Conservation (phyloP, 1,140 invertebrate species). For the Meloidogyne hapla region DNA sequence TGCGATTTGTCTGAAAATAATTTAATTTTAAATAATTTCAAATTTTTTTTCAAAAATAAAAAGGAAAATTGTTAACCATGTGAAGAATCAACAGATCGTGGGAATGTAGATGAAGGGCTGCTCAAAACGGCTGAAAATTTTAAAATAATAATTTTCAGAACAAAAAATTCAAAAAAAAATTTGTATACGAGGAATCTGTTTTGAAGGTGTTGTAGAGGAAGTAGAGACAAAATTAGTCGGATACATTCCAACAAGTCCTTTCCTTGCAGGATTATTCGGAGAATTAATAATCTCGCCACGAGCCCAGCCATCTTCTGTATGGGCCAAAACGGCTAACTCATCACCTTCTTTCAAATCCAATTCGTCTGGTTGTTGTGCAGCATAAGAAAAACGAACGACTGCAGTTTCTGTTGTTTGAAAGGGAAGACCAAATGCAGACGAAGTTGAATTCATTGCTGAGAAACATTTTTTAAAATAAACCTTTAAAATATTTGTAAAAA, state of each 20-base stretch:
- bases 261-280: slow-evolving; percentile 24
- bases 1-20: slow-evolving; percentile 18
- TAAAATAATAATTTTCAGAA: background rate
- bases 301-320: slow-evolving; percentile 68
- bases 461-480: background rate
- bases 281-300: slow-evolving; percentile 64
- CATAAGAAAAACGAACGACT: slow-evolving; percentile 83
- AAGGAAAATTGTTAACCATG: background rate
- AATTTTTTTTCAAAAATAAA: too few species aligned
- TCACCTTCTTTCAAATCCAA: slow-evolving; percentile 83
- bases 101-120: slow-evolving; percentile 6
- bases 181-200: slow-evolving; percentile 20
- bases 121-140: slow-evolving; percentile 7
- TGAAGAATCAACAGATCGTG: background rate
- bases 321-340: slow-evolving; percentile 78
- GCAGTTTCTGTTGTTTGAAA: slow-evolving; percentile 66
- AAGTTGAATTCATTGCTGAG: background rate
- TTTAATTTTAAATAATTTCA: background rate
- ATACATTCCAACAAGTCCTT: slow-evolving; percentile 66
- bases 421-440: background rate
- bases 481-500: background rate
- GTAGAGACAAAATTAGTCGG: slow-evolving; percentile 67
- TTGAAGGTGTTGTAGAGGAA: slow-evolving; percentile 32
- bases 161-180: background rate
- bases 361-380: slow-evolving; percentile 88